These are phyloP conservation scores for Syrrhaptes paradoxus DNA, from an alignment of 2,113 vertebrate genomes.

Conservation along the genomic window DNA sequence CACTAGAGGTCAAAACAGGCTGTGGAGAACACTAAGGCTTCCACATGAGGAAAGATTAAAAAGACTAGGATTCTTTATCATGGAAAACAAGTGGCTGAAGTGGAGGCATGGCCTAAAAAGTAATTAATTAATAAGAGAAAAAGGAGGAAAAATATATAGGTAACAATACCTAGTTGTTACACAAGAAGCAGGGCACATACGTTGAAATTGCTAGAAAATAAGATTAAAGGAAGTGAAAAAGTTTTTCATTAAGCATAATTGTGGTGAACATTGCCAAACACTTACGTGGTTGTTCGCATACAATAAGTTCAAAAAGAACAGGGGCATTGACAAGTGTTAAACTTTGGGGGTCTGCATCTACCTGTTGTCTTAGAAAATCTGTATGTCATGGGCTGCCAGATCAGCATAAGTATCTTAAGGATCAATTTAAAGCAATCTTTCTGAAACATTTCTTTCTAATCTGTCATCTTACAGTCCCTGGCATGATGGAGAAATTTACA, in stretches of 20 bases:
- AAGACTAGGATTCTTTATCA: not conserved
- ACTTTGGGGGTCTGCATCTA: not conserved
- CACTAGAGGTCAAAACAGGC: not conserved
- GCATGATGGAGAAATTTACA: not conserved
- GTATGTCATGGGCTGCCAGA: not conserved
- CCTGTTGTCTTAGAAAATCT: not conserved
- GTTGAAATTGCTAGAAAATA: not conserved
- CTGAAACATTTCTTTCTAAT: not conserved
- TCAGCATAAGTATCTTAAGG: not conserved
- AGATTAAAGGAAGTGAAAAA: not conserved
- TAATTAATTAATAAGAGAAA: rapidly evolving
- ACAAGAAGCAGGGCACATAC: not conserved
- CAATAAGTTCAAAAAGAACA: not conserved
- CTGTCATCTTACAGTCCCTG: not conserved
- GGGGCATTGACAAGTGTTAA: not conserved
- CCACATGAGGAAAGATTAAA: not conserved
- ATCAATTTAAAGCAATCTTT: not conserved
- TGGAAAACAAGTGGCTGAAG: not conserved
- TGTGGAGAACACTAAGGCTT: not conserved
- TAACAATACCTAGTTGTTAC: not conserved
- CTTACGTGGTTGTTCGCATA: not conserved
- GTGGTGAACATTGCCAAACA: not conserved
- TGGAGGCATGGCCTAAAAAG: not conserved
- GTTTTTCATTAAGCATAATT: not conserved
- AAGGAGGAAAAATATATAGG: rapidly evolving